Evolutionary conservation across 53 echinoderm and acorn worm genomes (phyloP), one percentile per base, ranked within the genome.

Genomic region (Stichopus horrens): DNA sequence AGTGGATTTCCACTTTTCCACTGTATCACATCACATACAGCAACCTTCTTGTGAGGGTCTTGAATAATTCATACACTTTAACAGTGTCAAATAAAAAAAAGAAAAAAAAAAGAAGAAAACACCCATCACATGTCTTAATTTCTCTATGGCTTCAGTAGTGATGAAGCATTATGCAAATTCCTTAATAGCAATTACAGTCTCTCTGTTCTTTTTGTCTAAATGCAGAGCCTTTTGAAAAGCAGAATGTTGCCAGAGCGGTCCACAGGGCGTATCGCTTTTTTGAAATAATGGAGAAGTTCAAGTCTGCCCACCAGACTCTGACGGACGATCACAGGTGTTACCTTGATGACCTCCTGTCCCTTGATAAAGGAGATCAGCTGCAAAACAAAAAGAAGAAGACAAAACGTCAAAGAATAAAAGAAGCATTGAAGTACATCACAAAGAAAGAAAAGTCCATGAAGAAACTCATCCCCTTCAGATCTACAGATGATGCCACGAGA

Each of bases 161-260:
- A 37, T 37, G 37, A 37, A 37, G 37, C 37, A 37, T 37, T 2
- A 37, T 37, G 2, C 37, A 37, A 37, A 37, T 37, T 37, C 37
- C 37, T 37, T 37, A 37, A 37, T 37, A 37, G 37, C 37, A 37
- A 2, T 37, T 37, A 37, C 37, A 37, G 37, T 37, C 37, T 37
- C 37, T 37, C 37, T 37, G 37, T 21, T 5, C 10, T 63, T 89
- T 7, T 20, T 77, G 11, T 54, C 57, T 71, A 6, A 82, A 10
- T 57, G 59, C 92, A 94, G 94, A 94, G 71, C 94, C 94, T 21
- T 94, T 92, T 77, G 94, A 94, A 77, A 68, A 75, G n/a, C 84
- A 77, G 23, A 94, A 94, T 79, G 90, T 92, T 18, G 94, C 94
- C 71, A 88, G 94, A 19, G 92, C 94, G 3, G 94, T 94, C 16